These are phyloP conservation scores for Mastigias papua DNA, from an alignment of 30 jellyfish, hydroid and myxozoan species.

Conservation along the genomic window DNA sequence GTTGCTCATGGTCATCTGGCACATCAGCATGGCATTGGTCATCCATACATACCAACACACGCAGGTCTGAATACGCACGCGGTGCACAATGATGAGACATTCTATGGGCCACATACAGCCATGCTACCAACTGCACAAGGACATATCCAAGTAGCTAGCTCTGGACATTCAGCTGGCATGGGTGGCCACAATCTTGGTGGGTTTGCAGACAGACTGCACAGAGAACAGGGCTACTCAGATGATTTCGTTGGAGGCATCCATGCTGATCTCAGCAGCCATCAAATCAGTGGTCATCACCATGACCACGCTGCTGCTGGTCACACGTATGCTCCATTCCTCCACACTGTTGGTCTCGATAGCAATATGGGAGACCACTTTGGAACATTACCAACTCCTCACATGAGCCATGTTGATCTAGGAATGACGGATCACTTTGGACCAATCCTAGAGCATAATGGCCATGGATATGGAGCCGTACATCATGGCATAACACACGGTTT, in stretches of 20 bases:
- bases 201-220: conserved; percentile 46
- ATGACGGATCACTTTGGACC: conserved; percentile 76
- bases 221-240: conserved; percentile 38
- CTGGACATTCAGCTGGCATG: conserved; percentile 71
- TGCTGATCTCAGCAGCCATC: conserved; percentile 81
- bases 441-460: conserved; percentile 37
- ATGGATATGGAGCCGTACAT: not conserved
- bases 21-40: conserved; percentile 36
- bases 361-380: conserved; percentile 74
- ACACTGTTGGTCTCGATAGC: conserved; percentile 21
- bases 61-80: conserved; percentile 48
- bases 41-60: conserved; percentile 65
- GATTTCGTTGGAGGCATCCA: conserved; percentile 79
- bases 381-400: conserved; percentile 8
- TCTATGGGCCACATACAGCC: conserved; percentile 62
- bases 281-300: conserved; percentile 54
- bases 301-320: conserved; percentile 47
- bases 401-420: conserved; percentile 18
- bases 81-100: conserved; percentile 47
- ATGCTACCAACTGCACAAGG: conserved; percentile 77
- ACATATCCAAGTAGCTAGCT: conserved; percentile 70
- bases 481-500: conserved; percentile 8
- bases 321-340: conserved; percentile 27
- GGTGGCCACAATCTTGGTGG: conserved; percentile 79
- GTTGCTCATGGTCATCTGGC: conserved; percentile 40